A percentile compares a stretch with the other conserved stretches of the same genome.
Evolutionary conservation across 2,888 invertebrate species (phyloP).

Genomic region (Drosophila algonquin): DNA sequence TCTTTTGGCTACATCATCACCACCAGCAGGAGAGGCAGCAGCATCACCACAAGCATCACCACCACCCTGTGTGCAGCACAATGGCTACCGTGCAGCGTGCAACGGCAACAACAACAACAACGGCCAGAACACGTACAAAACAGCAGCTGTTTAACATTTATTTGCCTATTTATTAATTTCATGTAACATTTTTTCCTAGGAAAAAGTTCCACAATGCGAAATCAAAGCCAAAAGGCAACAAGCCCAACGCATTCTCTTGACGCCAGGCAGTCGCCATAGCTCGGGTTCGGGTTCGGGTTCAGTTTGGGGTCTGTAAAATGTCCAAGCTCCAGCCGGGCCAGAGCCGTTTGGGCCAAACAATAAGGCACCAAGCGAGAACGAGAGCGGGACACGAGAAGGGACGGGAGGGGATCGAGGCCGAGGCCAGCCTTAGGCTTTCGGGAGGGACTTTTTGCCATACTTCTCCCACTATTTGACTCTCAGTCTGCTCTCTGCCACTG

Average conservation of each 20-base stretch:
- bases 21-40: conserved; percentile 33
- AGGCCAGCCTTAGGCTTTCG: conserved; percentile 24
- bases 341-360: conserved; percentile 60
- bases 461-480: conserved; percentile 80
- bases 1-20: conserved; percentile 47
- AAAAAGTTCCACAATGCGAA: conserved; percentile 77
- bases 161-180: conserved; percentile 80
- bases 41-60: conserved; percentile 4
- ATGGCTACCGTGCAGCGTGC: conserved; percentile 78
- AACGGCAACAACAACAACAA: conserved; percentile 61
- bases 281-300: conserved; percentile 20
- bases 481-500: conserved; percentile 47
- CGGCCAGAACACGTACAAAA: conserved; percentile 73
- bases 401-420: neutral
- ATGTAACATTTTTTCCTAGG: conserved; percentile 80
- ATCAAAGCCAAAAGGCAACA: conserved; percentile 76
- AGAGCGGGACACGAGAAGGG: conserved; percentile 10
- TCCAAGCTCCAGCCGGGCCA: conserved; percentile 74
- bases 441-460: conserved; percentile 74
- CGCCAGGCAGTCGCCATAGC: conserved; percentile 72
- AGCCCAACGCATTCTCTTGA: conserved; percentile 79
- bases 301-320: conserved; percentile 57
- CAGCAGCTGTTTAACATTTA: conserved; percentile 79
- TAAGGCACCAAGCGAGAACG: conserved; percentile 51
- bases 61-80: conserved; percentile 78